Evolutionary conservation across 2,113 vertebrate species (phyloP), one percentile per base, ranked within the genome.

Genomic region (Poecilia latipinna): DNA sequence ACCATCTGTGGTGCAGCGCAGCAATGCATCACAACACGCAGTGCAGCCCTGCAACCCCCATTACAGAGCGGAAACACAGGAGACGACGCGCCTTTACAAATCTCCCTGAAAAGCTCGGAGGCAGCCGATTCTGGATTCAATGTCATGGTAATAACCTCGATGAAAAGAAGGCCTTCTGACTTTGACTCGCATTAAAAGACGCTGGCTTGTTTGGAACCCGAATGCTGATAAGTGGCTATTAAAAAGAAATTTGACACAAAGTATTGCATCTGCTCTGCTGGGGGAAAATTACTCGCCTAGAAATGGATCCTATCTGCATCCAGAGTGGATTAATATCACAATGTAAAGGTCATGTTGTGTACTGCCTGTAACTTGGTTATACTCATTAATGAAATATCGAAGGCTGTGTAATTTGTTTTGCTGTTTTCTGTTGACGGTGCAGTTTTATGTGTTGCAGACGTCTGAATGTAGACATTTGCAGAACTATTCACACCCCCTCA

Each of bases 381-480:
- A 67, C 70, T 66, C 29, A 82, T 73, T 78, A 67, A 84, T 78
- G 82, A 86, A 87, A 74, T 77, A 72, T 17, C 48, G 61, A 19
- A 48, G 54, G 60, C 54, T 0, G 1, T 65, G 77, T 89, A 86
- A 89, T 83, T 91, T 72, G 75, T 73, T 86, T 86, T 86, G 61
- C 70, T 74, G 44, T 48, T 48, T 48, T 48, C 44, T 48, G 7
- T 19, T 19, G 44, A 19, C 1, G 17, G 17, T 19, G 44, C 44
- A 48, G 17, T 48, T 48, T 48, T 19, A 19, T 57, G 7, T 57
- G 17, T 22, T 10, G 7, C 51, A 11, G 17, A 22, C 6, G 51
- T 4, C 22, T n/a, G 8, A 22, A 57, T 22, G 24, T 22, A 57
- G 8, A 24, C 8, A 57, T n/a, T 57, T 57, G 51, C 24, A 57